Percentiles rank a stretch among this genome's conserved stretches.
Evolutionary conservation across 2,113 vertebrate species (phyloP).

Genomic region (Heteronetta atricapilla): DNA sequence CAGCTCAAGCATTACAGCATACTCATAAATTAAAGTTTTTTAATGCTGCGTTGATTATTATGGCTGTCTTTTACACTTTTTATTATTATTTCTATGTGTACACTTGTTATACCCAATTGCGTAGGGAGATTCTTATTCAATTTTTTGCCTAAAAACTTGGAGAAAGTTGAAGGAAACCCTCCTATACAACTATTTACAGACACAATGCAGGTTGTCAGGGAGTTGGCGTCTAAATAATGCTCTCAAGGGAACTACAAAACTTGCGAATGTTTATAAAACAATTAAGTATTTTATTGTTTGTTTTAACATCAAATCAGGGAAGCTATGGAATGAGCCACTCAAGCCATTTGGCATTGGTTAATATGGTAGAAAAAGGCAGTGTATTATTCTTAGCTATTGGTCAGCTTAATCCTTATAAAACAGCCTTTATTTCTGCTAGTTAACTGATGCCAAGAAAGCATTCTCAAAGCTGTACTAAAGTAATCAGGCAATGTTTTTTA

Average conservation of each 20-base stretch:
- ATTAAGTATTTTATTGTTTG: neutral
- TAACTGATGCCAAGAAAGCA: neutral
- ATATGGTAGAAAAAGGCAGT: neutral
- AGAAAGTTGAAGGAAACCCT: neutral
- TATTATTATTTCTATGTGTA: neutral
- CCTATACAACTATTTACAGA: neutral
- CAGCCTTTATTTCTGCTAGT: neutral
- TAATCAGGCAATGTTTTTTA: neutral
- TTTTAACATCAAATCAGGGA: neutral
- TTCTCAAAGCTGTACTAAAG: neutral
- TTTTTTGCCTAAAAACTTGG: neutral
- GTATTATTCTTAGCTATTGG: neutral
- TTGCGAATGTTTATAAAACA: neutral
- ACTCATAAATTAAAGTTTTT: neutral
- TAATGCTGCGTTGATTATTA: neutral
- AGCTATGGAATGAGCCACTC: neutral
- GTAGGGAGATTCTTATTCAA: neutral
- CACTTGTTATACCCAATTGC: neutral
- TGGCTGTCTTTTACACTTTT: neutral
- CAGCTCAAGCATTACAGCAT: neutral
- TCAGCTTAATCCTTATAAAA: neutral
- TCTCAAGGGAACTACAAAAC: neutral
- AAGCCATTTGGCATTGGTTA: neutral
- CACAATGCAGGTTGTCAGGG: neutral
- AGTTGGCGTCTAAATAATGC: neutral